Evolutionary conservation across 2,113 vertebrate genomes (phyloP), one percentile per base, ranked within the genome.

Genomic region (Python bivittatus): DNA sequence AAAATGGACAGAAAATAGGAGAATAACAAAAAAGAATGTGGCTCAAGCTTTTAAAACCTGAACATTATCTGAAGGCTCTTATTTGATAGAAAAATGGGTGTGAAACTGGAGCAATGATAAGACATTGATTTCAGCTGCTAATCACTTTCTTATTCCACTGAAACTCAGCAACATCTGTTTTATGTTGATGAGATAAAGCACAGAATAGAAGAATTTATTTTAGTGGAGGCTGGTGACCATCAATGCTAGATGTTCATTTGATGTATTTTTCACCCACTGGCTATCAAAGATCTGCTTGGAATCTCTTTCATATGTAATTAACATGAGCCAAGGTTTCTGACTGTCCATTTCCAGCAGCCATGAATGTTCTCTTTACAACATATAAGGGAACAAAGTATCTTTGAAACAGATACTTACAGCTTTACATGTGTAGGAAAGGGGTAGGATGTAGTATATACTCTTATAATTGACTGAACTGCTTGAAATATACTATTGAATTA

Each of bases 401-500:
- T 42, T 93, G 94, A 96, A 72, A 88, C 7, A 94, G 89, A 85
- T 61, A 72, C 95, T 91, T 4, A 91, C 79, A 68, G 92, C 91
- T 88, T 84, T 89, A 92, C 48, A 83, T 53, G 88, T 88, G 91
- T 57, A 86, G 88, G 33, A 93, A 95, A 91, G 91, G 29, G 72
- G 85, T 91, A 92, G 91, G 96, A 94, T 91, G 61, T 44, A 61
- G 94, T 93, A 38, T 88, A 93, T 92, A 72, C 86, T 38, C 3
- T 79, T 64, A 72, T 94, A 95, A 94, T 64, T 90, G 97, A 91
- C 94, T 1, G 89, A 91, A 53, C 90, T 97, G 94, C 96, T 92
- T 91, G 95, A 97, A 97, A 90, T 97, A 92, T 96, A 95, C 95
- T 95, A 93, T 92, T 94, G 96, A 96, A 97, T 97, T 96, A 97